Percentiles rank a stretch among this genome's conserved stretches.
These are phyloP conservation scores for Melanargia galathea DNA, from an alignment of 2,888 invertebrate genomes.

Conservation along the genomic window DNA sequence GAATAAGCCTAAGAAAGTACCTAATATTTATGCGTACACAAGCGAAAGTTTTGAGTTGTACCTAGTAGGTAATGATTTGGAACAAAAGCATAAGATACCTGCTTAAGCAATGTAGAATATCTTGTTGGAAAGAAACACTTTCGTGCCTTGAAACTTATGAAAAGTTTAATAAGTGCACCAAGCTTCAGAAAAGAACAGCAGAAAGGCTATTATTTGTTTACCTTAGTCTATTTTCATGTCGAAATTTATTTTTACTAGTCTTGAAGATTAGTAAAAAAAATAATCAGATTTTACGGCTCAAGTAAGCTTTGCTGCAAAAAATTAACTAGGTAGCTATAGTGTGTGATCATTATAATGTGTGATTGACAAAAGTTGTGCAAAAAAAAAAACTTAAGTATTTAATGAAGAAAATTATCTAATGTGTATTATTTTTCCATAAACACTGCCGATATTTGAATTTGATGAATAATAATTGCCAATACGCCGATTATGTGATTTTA, in stretches of 20 bases:
- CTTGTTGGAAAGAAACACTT: conserved; percentile 12
- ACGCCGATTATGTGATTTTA: not conserved
- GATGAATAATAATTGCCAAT: not conserved
- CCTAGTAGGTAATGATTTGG: not conserved
- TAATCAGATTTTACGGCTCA: not conserved
- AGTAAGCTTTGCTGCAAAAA: conserved; percentile 3
- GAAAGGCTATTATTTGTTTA: not conserved
- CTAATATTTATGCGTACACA: not conserved
- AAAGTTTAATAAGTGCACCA: not conserved
- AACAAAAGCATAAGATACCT: not conserved
- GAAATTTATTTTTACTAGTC: not conserved
- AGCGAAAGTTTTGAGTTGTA: not conserved
- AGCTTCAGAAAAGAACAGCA: not conserved
- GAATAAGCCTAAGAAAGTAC: not conserved
- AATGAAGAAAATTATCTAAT: conserved; percentile 1
- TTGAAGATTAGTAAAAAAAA: conserved; percentile 2
- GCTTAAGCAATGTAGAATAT: not conserved
- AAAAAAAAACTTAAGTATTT: not conserved
- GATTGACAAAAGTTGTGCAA: conserved; percentile 16
- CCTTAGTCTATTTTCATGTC: not conserved
- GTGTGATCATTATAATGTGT: no score
- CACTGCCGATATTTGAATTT: conserved; percentile 14
- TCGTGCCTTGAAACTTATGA: conserved; percentile 31
- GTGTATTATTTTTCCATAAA: conserved; percentile 1
- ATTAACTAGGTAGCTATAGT: no score